Evolutionary conservation across 2,113 vertebrate species (phyloP), one percentile per base, ranked within the genome.

Genomic region (Psophia crepitans): DNA sequence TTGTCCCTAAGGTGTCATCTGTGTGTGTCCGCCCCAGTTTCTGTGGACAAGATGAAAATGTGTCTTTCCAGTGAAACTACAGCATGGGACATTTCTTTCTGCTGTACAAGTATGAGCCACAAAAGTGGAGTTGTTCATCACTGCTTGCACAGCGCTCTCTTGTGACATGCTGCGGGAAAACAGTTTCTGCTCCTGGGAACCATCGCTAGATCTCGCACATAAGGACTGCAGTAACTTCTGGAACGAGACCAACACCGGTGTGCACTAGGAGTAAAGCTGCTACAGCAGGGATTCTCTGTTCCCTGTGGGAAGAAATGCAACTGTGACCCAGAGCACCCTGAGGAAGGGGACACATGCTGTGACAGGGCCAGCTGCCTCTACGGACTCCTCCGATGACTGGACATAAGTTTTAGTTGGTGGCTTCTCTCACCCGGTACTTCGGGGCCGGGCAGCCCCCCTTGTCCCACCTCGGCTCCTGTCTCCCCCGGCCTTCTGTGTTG

Each of bases 381-480:
- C n/a, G n/a, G n/a, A n/a, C n/a, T n/a, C n/a, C n/a, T n/a, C n/a
- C n/a, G 35, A 35, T 5, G 9, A 37, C 46, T 37, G 46, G 26
- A 49, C 20, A 33, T 33, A 69, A 69, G 7, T 27, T 49, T 7
- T 35, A 35, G 17, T 11, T 35, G 66, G n/a, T n/a, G n/a, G n/a
- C n/a, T n/a, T n/a, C n/a, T n/a, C n/a, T n/a, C n/a, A 28, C 12
- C n/a, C 0, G n/a, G 8, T 9, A 21, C 18, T 49, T 11, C 1
- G 2, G 13, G n/a, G 9, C 14, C 14, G 11, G 28, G 27, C 35
- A 39, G 24, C 13, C 32, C 32, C 32, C 56, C 14, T 56, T 12
- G 18, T 56, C 54, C 30, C 30, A 56, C 54, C 54, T 33, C 18
- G 15, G 12, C 54, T 56, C 54, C 30, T 33, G 12, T 57, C 56